Conservation (phyloP, 2,888 invertebrate genomes). For the Acrobasis suavella region DNA sequence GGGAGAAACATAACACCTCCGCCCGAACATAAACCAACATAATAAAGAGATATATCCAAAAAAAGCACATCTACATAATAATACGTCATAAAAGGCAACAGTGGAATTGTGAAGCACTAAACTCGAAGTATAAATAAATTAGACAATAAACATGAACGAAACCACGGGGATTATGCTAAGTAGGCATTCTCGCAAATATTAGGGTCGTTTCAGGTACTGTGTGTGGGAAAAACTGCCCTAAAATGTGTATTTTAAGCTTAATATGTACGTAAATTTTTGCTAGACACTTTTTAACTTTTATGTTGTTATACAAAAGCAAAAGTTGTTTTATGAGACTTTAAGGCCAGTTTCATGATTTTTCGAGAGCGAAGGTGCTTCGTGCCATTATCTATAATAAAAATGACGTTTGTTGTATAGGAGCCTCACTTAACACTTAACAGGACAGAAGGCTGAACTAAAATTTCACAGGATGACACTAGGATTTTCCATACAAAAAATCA, state of each 20-base stretch:
- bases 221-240: not conserved
- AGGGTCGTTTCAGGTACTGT: conserved; percentile 16
- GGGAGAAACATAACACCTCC: not conserved
- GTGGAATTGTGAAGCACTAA: conserved; percentile 13
- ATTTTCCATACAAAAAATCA: too few relatives aligned
- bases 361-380: too few relatives aligned
- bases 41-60: conserved; percentile 34
- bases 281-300: too few relatives aligned
- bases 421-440: too few relatives aligned
- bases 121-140: conserved; percentile 35
- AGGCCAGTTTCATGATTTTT: too few relatives aligned
- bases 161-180: conserved; percentile 35
- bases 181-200: conserved; percentile 33
- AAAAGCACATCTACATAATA: conserved; percentile 46
- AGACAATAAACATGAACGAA: conserved; percentile 34
- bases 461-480: too few relatives aligned
- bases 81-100: conserved; percentile 45
- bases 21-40: not conserved
- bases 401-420: too few relatives aligned
- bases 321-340: too few relatives aligned
- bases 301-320: too few relatives aligned
- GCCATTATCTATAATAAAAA: too few relatives aligned
- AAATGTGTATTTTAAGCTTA: not conserved
- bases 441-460: too few relatives aligned
- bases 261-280: too few relatives aligned